phyloP scores from a whole-genome alignment of 1,140 invertebrate species.

The Streblospio benedicti region DNA sequence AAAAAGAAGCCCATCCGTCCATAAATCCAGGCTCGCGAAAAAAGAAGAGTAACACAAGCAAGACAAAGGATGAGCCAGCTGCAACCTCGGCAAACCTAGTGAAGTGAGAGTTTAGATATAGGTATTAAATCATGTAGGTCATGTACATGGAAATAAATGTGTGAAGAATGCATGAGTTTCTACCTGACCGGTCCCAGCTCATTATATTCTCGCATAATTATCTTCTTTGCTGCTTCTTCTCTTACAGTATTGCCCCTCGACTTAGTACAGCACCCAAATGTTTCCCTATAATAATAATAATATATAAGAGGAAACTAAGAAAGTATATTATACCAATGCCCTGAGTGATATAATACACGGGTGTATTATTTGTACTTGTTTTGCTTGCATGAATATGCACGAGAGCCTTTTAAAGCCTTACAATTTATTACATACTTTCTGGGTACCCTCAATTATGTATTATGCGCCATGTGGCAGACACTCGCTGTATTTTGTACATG shows the following conservation, averaged over 20 bases:
- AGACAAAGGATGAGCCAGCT: conserved; percentile 64
- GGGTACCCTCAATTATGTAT: no score
- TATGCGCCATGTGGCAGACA: no score
- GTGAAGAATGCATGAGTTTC: not conserved
- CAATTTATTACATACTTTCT: no score
- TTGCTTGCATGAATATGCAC: no score
- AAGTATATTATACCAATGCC: no score
- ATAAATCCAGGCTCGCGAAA: conserved; percentile 75
- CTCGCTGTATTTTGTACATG: no score
- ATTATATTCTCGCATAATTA: not conserved
- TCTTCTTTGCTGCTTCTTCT: not conserved
- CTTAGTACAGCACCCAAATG: not conserved
- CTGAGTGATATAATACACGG: no score
- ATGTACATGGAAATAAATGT: no score
- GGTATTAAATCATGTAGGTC: no score
- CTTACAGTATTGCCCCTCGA: not conserved
- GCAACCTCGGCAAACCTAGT: conserved; percentile 28
- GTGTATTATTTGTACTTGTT: no score
- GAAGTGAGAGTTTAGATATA: no score
- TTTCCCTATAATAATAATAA: not conserved
- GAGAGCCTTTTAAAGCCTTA: no score
- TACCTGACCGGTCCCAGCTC: not conserved
- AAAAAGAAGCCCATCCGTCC: conserved; percentile 55
- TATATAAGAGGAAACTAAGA: not conserved
- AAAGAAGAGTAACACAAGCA: conserved; percentile 74